A percentile compares a stretch with the other conserved stretches of the same genome.
Evolutionary conservation across 2,888 invertebrate genomes (phyloP).

Genomic region (Drosophila pegasa): DNA sequence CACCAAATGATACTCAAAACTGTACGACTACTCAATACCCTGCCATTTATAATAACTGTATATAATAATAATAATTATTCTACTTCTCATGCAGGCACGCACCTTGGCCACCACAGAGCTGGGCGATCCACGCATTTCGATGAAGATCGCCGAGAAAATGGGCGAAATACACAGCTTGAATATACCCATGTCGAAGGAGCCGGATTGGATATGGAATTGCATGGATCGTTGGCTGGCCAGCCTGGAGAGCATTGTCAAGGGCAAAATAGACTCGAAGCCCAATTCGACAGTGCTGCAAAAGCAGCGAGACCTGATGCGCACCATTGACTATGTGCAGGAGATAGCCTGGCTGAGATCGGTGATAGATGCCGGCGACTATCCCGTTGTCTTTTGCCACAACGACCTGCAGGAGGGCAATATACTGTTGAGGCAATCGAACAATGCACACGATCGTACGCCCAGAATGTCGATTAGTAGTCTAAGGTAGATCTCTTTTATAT

Average conservation of each 20-base stretch:
- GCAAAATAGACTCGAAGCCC: constrained; percentile 82
- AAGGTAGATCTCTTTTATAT: constrained; percentile 51
- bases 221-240: constrained; percentile 91
- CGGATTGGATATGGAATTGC: constrained; percentile 97
- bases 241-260: constrained; percentile 84
- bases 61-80: neutral
- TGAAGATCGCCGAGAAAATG: constrained; percentile 96
- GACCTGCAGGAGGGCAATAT: constrained; percentile 95
- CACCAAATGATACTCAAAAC: no score
- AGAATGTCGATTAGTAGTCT: constrained; percentile 68
- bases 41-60: neutral
- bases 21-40: no score
- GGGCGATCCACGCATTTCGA: constrained; percentile 91
- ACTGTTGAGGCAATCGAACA: constrained; percentile 84
- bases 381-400: constrained; percentile 97
- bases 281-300: constrained; percentile 61
- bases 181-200: constrained; percentile 98
- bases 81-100: constrained; percentile 88
- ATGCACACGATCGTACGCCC: constrained; percentile 49
- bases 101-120: constrained; percentile 93
- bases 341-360: constrained; percentile 89
- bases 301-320: constrained; percentile 67
- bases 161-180: constrained; percentile 96
- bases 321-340: constrained; percentile 88
- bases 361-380: constrained; percentile 87